Base-by-base conservation (phyloP, 2,888 invertebrate species). In the Diadegma fenestrale region DNA sequence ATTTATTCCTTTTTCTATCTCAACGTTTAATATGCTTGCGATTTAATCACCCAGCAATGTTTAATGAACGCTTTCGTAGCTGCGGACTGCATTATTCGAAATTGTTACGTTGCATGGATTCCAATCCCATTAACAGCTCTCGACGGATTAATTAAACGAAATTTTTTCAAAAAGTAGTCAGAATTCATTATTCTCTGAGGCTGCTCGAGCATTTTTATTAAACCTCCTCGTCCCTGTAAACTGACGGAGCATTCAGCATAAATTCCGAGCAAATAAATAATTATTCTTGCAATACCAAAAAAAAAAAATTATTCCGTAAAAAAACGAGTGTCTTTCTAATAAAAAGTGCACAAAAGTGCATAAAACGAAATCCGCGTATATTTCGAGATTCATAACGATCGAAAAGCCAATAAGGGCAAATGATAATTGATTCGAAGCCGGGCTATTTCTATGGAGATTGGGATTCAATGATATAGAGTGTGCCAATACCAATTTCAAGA, bases 361-460 rank as follows among this genome's bases (percentile, higher is more conserved):
- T 2, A 10, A 45, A 22, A 7, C 8, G 12, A 17, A 41, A 2
- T 17, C 14, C 58, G 72, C 58, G 41, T 37, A 22, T 43, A 73
- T 58, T 58, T 26, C 58, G 58, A 7, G 41, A 41, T 37, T 58
- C 1, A 22, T 26, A 58, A 37, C 41, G 0, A 73, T 73, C 30
- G 2, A 68, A 58, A 77, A 80, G 79, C 30, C 80, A 79, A 72
- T 81, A 72, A 73, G 43, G 51, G 79, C 43, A 64, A 64, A 63
- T 66, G 33, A 73, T 80, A 69, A 84, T 82, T 82, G 79, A 72
- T 82, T 83, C 86, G 82, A 85, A 83, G 86, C 87, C 83, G 86
- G 79, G 81, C 85, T 84, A 88, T 87, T 89, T 87, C 84, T 86
- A 84, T 37, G 71, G 82, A 69, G 86, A 83, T 37, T 54, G 58